Conservation (phyloP, 2,797 vertebrate species). For the Danio choprae region DNA sequence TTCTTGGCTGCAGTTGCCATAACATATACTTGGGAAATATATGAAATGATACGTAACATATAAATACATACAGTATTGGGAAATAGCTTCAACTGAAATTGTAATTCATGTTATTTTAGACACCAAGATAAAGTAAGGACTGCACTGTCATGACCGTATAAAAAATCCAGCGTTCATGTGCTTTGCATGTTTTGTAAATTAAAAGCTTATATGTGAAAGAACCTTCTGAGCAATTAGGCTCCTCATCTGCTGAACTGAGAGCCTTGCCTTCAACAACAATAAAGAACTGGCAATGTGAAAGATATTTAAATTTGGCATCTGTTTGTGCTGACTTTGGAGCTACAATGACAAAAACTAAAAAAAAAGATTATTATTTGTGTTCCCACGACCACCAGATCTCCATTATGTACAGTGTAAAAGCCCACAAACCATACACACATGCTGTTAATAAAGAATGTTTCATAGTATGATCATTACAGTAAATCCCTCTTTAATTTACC, state of each 20-base stretch:
- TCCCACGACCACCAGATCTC: neutral
- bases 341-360: neutral
- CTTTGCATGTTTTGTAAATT: neutral
- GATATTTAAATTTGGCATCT: neutral
- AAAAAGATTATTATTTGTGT: neutral
- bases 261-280: neutral
- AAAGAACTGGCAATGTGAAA: neutral
- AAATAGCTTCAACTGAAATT: too few species aligned
- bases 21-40: too few species aligned
- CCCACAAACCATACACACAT: neutral
- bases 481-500: neutral
- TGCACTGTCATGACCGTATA: neutral
- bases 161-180: neutral
- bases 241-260: neutral
- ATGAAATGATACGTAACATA: too few species aligned
- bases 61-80: too few species aligned
- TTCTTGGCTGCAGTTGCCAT: too few species aligned
- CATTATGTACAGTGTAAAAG: neutral
- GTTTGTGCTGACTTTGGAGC: neutral
- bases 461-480: neutral
- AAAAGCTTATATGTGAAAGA: too few species aligned
- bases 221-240: too few species aligned
- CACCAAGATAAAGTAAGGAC: neutral
- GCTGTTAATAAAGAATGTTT: neutral
- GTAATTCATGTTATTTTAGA: neutral